These are phyloP conservation scores for Cyaniris semiargus DNA, from an alignment of 2,888 invertebrate species.

Conservation along the genomic window DNA sequence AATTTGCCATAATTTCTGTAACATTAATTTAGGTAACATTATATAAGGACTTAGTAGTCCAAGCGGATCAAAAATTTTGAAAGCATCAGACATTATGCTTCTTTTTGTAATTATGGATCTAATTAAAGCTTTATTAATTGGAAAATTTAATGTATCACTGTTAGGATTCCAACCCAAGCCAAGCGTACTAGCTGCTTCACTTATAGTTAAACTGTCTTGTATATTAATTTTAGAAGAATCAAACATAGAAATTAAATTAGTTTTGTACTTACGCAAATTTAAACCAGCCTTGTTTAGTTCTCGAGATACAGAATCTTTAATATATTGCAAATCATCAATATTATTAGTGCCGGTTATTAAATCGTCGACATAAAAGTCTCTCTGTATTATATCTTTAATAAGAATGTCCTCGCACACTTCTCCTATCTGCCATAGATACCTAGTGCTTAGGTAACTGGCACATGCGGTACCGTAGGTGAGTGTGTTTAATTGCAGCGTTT, in stretches of 20 bases:
- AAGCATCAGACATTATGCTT: slow-evolving; percentile 42
- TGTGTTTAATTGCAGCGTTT: no score
- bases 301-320: no score
- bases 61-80: slow-evolving; percentile 41
- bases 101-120: slow-evolving; percentile 38
- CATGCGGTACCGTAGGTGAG: no score
- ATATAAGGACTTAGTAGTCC: slow-evolving; percentile 37
- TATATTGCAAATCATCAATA: no score
- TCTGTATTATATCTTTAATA: no score
- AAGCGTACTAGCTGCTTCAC: slow-evolving; percentile 43
- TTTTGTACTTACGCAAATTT: slow-evolving; percentile 40
- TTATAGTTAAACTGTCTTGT: slow-evolving; percentile 39
- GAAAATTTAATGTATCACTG: slow-evolving; percentile 39
- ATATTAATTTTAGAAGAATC: slow-evolving; percentile 23
- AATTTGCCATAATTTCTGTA: slow-evolving; percentile 39
- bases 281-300: slow-evolving; percentile 37
- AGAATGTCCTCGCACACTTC: no score
- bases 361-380: no score
- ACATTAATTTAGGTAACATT: slow-evolving; percentile 37
- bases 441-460: slow-evolving; percentile 1
- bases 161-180: slow-evolving; percentile 43
- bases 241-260: slow-evolving; percentile 35
- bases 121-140: slow-evolving; percentile 33
- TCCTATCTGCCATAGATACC: no score
- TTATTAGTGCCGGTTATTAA: no score